Percentiles rank a stretch among this genome's conserved stretches.
These are phyloP conservation scores for Monochamus saltuarius DNA, from an alignment of 1,140 invertebrate species.

Conservation along the genomic window DNA sequence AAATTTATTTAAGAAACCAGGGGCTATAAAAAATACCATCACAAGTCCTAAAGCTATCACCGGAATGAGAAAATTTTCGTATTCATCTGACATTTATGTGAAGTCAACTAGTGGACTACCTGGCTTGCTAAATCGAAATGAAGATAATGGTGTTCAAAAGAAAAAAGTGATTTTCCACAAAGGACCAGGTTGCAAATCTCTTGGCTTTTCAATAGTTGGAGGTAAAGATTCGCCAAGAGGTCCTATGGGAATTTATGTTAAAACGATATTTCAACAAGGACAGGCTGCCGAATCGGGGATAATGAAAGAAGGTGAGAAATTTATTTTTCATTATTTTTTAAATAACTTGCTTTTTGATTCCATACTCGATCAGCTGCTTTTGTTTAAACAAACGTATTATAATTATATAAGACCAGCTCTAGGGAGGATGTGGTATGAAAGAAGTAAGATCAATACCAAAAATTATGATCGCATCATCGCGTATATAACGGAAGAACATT, in stretches of 20 bases:
- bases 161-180: slow-evolving; percentile 64
- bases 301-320: slow-evolving; percentile 59
- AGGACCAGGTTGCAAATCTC: slow-evolving; percentile 68
- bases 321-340: too few species aligned
- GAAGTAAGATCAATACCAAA: too few species aligned
- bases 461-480: too few species aligned
- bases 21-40: neutral
- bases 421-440: too few species aligned
- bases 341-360: too few species aligned
- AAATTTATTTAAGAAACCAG: slow-evolving; percentile 18
- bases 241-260: slow-evolving; percentile 78
- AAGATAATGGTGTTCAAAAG: slow-evolving; percentile 8
- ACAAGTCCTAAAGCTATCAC: slow-evolving; percentile 5
- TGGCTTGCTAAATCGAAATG: neutral
- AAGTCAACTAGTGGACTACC: neutral
- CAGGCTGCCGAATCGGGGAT: slow-evolving; percentile 69
- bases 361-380: too few species aligned
- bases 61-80: slow-evolving; percentile 45
- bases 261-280: slow-evolving; percentile 77
- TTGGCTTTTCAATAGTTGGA: slow-evolving; percentile 82
- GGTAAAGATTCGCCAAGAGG: slow-evolving; percentile 74
- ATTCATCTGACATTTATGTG: slow-evolving; percentile 2
- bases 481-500: neutral
- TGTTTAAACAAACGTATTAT: too few species aligned
- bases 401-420: too few species aligned